Conservation (phyloP, 2,888 invertebrate genomes). For the Sympetrum striolatum region DNA sequence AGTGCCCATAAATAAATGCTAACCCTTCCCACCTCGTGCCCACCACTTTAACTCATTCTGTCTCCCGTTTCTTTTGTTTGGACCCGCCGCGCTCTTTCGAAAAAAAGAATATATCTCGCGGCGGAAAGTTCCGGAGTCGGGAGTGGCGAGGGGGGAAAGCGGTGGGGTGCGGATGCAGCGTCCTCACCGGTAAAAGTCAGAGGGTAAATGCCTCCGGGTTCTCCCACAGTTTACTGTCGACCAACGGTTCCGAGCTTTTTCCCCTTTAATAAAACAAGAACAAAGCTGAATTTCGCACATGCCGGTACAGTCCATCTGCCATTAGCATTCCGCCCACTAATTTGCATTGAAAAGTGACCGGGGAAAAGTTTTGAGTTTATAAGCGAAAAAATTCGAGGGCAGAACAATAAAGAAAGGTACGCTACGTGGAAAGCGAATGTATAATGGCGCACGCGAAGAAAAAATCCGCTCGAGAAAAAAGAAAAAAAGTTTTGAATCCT, state of each 20-base stretch:
- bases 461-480: too few species aligned
- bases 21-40: neutral
- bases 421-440: too few species aligned
- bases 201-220: neutral
- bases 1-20: slow-evolving; percentile 19
- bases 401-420: too few species aligned
- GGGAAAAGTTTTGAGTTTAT: neutral
- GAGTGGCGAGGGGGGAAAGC: neutral
- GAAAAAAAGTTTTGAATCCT: too few species aligned
- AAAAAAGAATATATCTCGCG: neutral
- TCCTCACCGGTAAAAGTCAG: neutral
- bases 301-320: neutral
- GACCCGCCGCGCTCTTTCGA: neutral
- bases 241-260: neutral
- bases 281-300: neutral
- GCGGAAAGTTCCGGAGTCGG: neutral
- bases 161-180: neutral
- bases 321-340: neutral
- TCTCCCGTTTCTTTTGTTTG: slow-evolving; percentile 12
- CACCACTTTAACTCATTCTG: neutral
- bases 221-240: neutral
- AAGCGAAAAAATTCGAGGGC: too few species aligned
- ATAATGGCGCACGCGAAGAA: too few species aligned
- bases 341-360: neutral
- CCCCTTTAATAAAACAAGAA: neutral